A percentile compares a stretch with the other conserved stretches of the same genome.
Evolutionary conservation across 2,797 vertebrate genomes (phyloP).

Genomic region (Champsocephalus gunnari): DNA sequence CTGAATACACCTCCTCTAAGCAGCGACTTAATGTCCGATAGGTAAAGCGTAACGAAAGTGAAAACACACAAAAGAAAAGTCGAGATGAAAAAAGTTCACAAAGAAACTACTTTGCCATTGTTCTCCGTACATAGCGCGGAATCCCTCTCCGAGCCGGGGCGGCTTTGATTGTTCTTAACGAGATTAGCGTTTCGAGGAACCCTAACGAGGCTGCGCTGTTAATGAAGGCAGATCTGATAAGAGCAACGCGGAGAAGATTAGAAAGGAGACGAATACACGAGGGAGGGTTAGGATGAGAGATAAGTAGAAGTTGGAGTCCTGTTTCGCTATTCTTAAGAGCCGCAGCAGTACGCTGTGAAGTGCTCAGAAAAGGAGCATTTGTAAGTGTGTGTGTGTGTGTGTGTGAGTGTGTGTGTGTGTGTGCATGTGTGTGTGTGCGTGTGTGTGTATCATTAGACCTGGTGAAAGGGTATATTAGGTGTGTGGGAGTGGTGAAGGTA

Average conservation of each 20-base stretch:
- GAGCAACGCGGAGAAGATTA: conserved; percentile 43
- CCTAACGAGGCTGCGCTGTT: conserved; percentile 44
- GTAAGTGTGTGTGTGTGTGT: conserved; percentile 38
- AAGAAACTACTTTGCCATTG: conserved; percentile 37
- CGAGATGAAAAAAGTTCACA: conserved; percentile 38
- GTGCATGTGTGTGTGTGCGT: conserved; percentile 18
- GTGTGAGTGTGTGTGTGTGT: conserved; percentile 10
- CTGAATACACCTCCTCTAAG: neutral
- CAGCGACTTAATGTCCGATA: conserved; percentile 26
- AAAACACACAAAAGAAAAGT: conserved; percentile 16
- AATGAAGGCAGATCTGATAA: conserved; percentile 72
- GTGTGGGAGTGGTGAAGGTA: conserved; percentile 65
- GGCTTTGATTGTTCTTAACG: conserved; percentile 65
- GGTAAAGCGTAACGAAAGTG: conserved; percentile 17
- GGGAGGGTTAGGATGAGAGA: neutral
- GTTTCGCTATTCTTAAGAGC: neutral
- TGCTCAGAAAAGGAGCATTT: conserved; percentile 20
- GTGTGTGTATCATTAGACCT: conserved; percentile 52
- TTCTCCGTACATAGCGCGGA: conserved; percentile 28
- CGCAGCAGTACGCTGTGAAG: neutral
- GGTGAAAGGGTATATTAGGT: conserved; percentile 65
- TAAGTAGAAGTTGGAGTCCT: conserved; percentile 4
- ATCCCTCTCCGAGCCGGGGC: conserved; percentile 8
- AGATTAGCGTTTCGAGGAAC: conserved; percentile 65
- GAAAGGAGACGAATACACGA: conserved; percentile 13